These are phyloP conservation scores for Bolborhynchus lineola DNA, from an alignment of 2,113 vertebrate species.

Conservation along the genomic window DNA sequence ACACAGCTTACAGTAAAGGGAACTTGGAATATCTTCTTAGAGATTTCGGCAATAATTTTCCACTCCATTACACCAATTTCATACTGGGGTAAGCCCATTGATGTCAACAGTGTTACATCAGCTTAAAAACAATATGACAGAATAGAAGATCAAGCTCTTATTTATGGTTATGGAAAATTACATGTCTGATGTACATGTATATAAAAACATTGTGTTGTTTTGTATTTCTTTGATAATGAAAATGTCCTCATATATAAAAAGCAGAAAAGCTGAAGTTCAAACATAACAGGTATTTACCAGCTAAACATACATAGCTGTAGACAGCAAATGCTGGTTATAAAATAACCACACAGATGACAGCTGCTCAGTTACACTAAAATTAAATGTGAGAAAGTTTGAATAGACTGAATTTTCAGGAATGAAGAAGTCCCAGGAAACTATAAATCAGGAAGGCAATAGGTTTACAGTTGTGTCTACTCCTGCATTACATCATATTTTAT, in stretches of 20 bases:
- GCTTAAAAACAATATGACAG: constrained; percentile 64
- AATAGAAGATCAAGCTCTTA: constrained; percentile 60
- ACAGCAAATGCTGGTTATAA: constrained; percentile 31
- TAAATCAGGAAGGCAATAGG: not conserved
- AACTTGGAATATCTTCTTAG: constrained; percentile 60
- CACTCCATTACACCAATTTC: constrained; percentile 68
- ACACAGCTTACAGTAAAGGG: constrained; percentile 37
- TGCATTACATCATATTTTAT: not conserved
- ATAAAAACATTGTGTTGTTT: constrained; percentile 29
- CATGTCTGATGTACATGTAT: not conserved
- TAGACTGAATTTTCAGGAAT: not conserved
- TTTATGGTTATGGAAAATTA: constrained; percentile 66
- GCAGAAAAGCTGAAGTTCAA: constrained; percentile 46
- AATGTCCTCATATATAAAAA: not conserved
- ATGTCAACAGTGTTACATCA: constrained; percentile 64
- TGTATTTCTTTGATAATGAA: constrained; percentile 49
- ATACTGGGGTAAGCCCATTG: constrained; percentile 60
- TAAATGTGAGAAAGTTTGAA: constrained; percentile 35
- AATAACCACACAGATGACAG: constrained; percentile 33
- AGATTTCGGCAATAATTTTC: constrained; percentile 66
- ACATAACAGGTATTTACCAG: constrained; percentile 56
- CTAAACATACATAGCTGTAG: constrained; percentile 7
- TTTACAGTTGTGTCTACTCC: not conserved
- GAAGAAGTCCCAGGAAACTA: not conserved
- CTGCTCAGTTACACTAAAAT: constrained; percentile 23